phyloP scores from a whole-genome alignment of 2,113 vertebrate species.

The Aix galericulata region DNA sequence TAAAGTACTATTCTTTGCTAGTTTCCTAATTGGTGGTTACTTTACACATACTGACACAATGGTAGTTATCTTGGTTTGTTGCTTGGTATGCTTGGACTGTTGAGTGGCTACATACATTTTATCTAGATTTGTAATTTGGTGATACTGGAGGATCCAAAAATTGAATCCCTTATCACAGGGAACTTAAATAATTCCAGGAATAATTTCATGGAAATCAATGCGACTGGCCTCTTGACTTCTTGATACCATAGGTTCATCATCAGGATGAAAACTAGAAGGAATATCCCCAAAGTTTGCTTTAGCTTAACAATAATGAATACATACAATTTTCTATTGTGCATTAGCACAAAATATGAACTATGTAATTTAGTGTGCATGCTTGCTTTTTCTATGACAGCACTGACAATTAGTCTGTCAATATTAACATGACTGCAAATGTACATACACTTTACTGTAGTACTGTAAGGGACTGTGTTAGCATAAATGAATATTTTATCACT shows the following conservation, averaged over 20 bases:
- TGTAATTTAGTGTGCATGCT: neutral
- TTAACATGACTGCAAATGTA: neutral
- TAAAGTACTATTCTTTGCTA: neutral
- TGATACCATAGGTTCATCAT: neutral
- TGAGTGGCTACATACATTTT: neutral
- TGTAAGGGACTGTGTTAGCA: neutral
- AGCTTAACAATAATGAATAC: neutral
- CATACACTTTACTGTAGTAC: neutral
- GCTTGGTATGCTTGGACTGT: neutral
- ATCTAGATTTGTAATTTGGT: neutral
- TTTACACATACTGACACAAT: neutral
- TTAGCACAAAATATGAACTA: neutral
- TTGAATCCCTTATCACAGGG: neutral
- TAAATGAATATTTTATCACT: neutral
- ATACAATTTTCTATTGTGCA: neutral
- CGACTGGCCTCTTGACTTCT: neutral
- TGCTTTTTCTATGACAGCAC: neutral
- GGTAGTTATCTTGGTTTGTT: neutral
- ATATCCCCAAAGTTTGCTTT: neutral
- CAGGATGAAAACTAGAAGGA: slow-evolving; percentile 13
- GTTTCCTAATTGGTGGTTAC: neutral
- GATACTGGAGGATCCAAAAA: neutral
- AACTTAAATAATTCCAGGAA: neutral
- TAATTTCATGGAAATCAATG: neutral
- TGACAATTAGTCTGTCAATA: neutral